Conservation (phyloP, 2,113 vertebrate species). For the Muntiacus reevesi region DNA sequence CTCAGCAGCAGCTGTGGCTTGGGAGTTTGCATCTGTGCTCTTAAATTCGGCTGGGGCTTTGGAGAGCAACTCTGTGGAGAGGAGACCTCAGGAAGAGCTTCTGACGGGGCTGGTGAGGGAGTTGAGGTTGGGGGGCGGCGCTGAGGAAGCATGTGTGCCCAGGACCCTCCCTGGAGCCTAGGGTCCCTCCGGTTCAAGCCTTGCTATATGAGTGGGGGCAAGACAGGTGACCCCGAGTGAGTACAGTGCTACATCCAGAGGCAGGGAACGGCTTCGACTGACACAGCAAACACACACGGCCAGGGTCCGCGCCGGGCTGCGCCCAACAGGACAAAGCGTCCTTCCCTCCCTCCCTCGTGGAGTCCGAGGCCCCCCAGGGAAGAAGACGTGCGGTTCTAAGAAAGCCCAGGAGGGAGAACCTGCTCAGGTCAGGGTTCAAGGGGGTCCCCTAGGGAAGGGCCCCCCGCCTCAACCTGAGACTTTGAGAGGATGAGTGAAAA, state of each 20-base stretch:
- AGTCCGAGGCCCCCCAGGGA: background rate
- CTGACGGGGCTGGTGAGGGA: too few species aligned
- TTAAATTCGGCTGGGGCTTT: background rate
- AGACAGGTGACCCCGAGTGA: background rate
- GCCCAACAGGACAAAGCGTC: background rate
- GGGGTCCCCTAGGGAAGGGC: background rate
- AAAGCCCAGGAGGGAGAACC: background rate
- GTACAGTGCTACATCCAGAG: background rate
- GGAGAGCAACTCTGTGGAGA: background rate
- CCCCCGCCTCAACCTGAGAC: background rate
- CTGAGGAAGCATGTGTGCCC: background rate
- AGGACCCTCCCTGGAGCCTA: background rate
- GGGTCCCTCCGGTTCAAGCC: background rate
- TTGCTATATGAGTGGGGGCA: background rate
- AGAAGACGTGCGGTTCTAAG: background rate
- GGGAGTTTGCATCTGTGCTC: background rate
- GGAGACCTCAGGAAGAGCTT: background rate
- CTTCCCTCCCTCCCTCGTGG: background rate
- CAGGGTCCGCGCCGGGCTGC: background rate
- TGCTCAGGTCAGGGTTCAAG: background rate
- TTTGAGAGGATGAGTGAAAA: background rate
- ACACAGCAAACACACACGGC: fast-evolving
- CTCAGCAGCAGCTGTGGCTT: background rate
- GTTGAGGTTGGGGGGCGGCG: fast-evolving
- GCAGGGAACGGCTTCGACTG: background rate